Conservation (phyloP, 2,888 invertebrate species). For the Drosophila putrida region DNA sequence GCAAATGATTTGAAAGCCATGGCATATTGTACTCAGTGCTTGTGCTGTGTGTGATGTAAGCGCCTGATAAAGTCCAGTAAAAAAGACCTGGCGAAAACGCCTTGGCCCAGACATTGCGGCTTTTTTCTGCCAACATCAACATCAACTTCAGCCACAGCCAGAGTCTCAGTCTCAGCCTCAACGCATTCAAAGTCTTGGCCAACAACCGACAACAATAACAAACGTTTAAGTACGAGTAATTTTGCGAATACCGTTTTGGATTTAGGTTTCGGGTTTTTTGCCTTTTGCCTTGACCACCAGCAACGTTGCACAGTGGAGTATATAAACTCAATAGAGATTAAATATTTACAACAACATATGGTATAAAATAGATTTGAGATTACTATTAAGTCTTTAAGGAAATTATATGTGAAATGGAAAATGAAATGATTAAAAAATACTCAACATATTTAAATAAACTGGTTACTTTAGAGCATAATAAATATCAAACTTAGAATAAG, state of each 20-base stretch:
- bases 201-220: slow-evolving; percentile 34
- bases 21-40: slow-evolving; percentile 40
- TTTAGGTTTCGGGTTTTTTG: slow-evolving; percentile 40
- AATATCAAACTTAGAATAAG: too few species aligned
- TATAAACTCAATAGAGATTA: fast-evolving
- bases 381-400: too few species aligned
- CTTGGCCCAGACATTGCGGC: slow-evolving; percentile 38
- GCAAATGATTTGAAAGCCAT: slow-evolving; percentile 76
- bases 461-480: too few species aligned
- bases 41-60: slow-evolving; percentile 57
- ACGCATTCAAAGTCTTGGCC: slow-evolving; percentile 68
- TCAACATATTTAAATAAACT: too few species aligned
- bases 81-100: slow-evolving; percentile 37
- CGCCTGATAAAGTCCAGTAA: slow-evolving; percentile 24
- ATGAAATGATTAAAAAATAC: too few species aligned
- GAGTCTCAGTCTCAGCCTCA: slow-evolving; percentile 3
- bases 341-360: too few species aligned
- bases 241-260: slow-evolving; percentile 74
- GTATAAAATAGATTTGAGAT: too few species aligned
- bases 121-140: slow-evolving; percentile 13
- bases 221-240: slow-evolving; percentile 73
- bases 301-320: slow-evolving; percentile 53
- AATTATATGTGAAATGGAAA: too few species aligned
- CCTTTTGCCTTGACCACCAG: slow-evolving; percentile 68
- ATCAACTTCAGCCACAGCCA: neutral